phyloP scores from a whole-genome alignment of 2,797 vertebrate genomes.

The Sebastiscus tertius region DNA sequence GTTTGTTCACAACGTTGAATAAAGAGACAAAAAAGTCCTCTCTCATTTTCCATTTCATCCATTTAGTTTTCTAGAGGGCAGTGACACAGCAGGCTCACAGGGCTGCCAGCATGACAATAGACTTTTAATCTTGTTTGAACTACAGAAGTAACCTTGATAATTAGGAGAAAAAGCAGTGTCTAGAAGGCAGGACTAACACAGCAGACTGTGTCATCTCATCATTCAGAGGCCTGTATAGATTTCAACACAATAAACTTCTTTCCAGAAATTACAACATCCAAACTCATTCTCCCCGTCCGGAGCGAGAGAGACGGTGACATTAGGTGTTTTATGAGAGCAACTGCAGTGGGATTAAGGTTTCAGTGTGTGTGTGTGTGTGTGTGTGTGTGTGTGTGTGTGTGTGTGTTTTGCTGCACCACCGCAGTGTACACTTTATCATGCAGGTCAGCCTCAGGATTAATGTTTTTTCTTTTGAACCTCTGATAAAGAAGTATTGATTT shows the following conservation, averaged over 20 bases:
- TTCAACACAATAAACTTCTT: conserved; percentile 67
- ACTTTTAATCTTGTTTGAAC: neutral
- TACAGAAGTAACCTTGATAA: neutral
- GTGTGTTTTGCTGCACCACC: conserved; percentile 14
- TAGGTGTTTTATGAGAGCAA: conserved; percentile 60
- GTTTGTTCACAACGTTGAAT: too few relatives aligned
- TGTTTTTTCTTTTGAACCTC: conserved; percentile 65
- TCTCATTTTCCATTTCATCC: neutral
- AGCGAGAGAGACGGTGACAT: conserved; percentile 50
- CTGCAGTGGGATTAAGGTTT: conserved; percentile 56
- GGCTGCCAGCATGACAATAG: neutral
- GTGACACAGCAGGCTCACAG: neutral
- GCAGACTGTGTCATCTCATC: conserved; percentile 49
- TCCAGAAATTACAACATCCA: conserved; percentile 62
- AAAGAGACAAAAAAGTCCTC: neutral
- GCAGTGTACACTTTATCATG: conserved; percentile 25
- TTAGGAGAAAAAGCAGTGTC: neutral
- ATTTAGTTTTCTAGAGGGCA: neutral
- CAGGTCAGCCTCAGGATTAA: neutral
- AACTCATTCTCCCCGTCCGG: conserved; percentile 57
- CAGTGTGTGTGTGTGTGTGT: neutral
- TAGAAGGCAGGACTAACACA: neutral
- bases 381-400: neutral
- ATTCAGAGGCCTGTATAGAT: conserved; percentile 43
- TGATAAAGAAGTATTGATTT: conserved; percentile 72